Base-by-base conservation (phyloP, 2,888 invertebrate species). In the Marronus borbonicus region DNA sequence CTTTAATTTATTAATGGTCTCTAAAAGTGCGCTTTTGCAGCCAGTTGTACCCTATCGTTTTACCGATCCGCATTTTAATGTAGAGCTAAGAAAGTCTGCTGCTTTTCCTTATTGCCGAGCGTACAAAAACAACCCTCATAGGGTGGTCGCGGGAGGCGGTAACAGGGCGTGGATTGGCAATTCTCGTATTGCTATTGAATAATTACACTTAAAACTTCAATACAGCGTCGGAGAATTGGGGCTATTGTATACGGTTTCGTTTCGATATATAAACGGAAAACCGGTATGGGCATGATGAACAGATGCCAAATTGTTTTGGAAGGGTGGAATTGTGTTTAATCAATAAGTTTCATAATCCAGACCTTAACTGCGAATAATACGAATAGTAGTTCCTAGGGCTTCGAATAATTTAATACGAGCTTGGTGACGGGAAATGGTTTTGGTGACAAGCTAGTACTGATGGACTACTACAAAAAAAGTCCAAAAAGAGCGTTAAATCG, bases 1-100 rank as follows among this genome's bases (percentile, higher is more conserved):
- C 88, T 87, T 88, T 88, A 89, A 89, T 88, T 88, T 88, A 89
- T 89, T 89, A 89, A 89, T 88, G 86, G 87, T 87, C 87, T 87
- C 88, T 88, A 89, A 88, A 88, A 88, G 88, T 88, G 88, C 87
- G 84, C 85, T 86, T 85, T 85, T 85, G 86, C 87, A 86, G 85
- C 84, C 86, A 84, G 86, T 85, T 85, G 85, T 84, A 85, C 85
- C 85, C 84, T 83, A 85, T 85, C 81, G 83, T 81, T 84, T 82
- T 82, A 66, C 74, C 44, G 72, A 69, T 83, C 83, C 84, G 84
- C 85, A 84, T 85, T 86, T 85, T 84, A 86, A 85, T 85, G 84
- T 84, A 84, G 84, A 84, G 86, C 84, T 83, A 82, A 85, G 85
- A 85, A 85, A 85, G 83, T 85, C 84, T 81, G 81, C 84, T 84